Evolutionary conservation across 2,113 vertebrate species (phyloP).

Genomic region (Stercorarius parasiticus): DNA sequence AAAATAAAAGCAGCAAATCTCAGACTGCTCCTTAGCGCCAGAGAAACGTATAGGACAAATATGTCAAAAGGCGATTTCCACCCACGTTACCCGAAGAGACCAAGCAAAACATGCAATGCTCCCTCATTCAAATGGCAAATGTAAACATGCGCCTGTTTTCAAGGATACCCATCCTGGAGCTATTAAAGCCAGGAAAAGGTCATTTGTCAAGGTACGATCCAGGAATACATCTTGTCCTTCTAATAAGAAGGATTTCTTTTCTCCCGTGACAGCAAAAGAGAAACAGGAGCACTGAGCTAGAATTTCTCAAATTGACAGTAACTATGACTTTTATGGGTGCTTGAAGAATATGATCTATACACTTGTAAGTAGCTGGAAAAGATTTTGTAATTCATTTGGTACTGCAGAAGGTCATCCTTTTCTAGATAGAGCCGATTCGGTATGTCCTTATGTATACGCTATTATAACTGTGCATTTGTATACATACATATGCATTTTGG

Average conservation of each 20-base stretch:
- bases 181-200: not conserved
- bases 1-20: not conserved
- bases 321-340: conserved; percentile 63
- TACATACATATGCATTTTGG: not conserved
- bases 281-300: conserved; percentile 54
- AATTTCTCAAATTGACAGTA: conserved; percentile 73
- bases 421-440: not conserved
- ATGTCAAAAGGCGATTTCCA: not conserved
- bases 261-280: conserved; percentile 24
- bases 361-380: conserved; percentile 32
- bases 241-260: conserved; percentile 59
- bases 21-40: not conserved
- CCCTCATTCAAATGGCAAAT: not conserved
- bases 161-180: not conserved
- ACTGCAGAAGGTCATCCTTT: conserved; percentile 63
- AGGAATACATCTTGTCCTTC: conserved; percentile 43
- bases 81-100: not conserved
- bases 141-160: not conserved
- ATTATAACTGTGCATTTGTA: not conserved
- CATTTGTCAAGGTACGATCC: conserved; percentile 55
- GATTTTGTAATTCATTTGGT: conserved; percentile 49
- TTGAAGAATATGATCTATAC: conserved; percentile 61
- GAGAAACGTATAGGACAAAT: accelerated
- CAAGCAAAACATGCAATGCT: not conserved
- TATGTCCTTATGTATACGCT: not conserved